These are phyloP conservation scores for Centropus bengalensis DNA, from an alignment of 2,113 vertebrate species.

Conservation along the genomic window DNA sequence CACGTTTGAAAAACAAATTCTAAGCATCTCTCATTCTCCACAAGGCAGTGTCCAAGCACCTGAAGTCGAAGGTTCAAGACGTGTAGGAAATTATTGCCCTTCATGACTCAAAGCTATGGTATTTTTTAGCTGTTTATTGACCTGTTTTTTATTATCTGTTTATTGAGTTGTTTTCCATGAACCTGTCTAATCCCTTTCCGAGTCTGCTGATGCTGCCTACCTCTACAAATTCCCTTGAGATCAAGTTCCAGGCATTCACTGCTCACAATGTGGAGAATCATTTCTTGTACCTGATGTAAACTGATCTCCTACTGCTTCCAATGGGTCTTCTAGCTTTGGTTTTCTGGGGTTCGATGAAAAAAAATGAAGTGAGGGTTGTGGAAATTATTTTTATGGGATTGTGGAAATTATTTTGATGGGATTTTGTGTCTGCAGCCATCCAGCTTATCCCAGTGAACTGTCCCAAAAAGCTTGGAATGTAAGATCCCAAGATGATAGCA, in stretches of 20 bases:
- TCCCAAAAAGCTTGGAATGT: neutral
- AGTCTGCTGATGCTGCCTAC: constrained; percentile 32
- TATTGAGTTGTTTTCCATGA: constrained; percentile 63
- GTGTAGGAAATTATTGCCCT: neutral
- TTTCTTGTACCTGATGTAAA: neutral
- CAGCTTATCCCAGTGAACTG: neutral
- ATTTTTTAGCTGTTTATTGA: constrained; percentile 45
- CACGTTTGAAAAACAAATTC: neutral
- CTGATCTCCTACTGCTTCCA: neutral
- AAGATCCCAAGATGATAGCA: neutral
- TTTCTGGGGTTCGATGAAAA: neutral
- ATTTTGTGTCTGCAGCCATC: neutral
- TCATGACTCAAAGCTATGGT: neutral
- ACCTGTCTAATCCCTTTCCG: constrained; percentile 39
- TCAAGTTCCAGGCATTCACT: constrained; percentile 39
- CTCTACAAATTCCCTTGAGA: constrained; percentile 24
- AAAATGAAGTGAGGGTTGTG: neutral
- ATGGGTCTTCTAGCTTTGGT: neutral
- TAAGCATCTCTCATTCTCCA: neutral
- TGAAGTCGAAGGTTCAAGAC: constrained; percentile 21
- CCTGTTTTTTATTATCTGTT: constrained; percentile 56
- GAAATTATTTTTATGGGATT: neutral
- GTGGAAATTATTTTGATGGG: neutral
- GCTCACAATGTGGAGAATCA: neutral
- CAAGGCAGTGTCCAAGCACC: neutral